These are phyloP conservation scores for Saguinus imperator DNA, from an alignment of 2,113 vertebrate genomes.

Conservation along the genomic window DNA sequence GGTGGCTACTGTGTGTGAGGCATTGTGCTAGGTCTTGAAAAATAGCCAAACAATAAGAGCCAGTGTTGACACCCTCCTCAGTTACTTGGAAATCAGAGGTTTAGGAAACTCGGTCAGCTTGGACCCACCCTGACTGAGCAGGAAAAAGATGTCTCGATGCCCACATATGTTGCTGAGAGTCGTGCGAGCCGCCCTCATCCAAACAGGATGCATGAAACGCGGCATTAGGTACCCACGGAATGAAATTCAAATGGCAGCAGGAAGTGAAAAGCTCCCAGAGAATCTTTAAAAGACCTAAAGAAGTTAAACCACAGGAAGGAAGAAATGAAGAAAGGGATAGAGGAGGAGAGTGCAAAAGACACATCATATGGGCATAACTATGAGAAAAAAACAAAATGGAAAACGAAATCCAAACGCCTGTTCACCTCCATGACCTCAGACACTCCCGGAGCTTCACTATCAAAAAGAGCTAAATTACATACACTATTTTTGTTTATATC, in stretches of 20 bases:
- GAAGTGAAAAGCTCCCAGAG: accelerated
- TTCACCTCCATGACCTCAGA: accelerated
- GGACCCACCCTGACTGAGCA: no score
- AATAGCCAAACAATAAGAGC: neutral
- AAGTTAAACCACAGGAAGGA: no score
- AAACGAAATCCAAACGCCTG: neutral
- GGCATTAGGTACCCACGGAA: neutral
- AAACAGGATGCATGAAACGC: accelerated
- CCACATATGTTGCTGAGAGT: accelerated
- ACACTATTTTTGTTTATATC: neutral
- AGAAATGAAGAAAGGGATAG: accelerated
- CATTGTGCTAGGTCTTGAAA: neutral
- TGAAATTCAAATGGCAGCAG: accelerated
- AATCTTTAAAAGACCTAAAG: neutral
- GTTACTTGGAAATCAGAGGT: accelerated
- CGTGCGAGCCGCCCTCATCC: neutral
- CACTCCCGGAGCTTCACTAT: accelerated
- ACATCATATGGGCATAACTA: no score
- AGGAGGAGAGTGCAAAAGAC: no score
- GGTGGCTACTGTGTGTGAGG: accelerated
- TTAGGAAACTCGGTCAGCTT: accelerated
- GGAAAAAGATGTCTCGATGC: accelerated
- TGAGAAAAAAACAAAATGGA: neutral
- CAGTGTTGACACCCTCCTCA: accelerated
- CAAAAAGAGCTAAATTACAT: neutral